A percentile compares a stretch with the other conserved stretches of the same genome.
Evolutionary conservation across 2,888 invertebrate species (phyloP).

Genomic region (Spisula subtruncata): DNA sequence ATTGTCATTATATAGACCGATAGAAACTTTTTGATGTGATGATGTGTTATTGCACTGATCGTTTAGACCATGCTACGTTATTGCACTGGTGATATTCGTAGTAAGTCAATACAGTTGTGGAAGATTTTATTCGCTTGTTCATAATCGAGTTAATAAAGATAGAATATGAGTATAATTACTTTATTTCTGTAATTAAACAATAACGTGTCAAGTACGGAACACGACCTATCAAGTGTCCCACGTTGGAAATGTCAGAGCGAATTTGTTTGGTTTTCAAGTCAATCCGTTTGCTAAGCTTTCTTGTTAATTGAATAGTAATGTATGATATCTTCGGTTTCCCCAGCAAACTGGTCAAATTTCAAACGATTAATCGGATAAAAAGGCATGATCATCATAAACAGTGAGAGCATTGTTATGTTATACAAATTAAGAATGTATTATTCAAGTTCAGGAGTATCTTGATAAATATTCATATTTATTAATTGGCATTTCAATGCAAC

Average conservation of each 20-base stretch:
- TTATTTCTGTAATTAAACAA: no score
- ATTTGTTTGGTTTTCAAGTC: no score
- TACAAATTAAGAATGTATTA: no score
- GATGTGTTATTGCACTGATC: no score
- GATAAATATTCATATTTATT: background rate
- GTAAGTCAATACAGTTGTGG: background rate
- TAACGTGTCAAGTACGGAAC: no score
- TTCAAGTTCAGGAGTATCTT: background rate
- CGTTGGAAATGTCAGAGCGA: no score
- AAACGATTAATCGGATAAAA: constrained; percentile 12
- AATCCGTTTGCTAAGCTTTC: no score
- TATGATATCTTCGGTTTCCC: background rate
- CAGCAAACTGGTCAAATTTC: constrained; percentile 4
- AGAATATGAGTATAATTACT: no score
- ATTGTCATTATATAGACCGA: background rate
- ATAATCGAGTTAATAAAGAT: no score
- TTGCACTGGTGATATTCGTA: background rate
- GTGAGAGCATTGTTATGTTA: background rate
- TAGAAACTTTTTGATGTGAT: no score
- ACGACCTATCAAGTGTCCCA: no score
- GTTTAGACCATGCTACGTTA: no score
- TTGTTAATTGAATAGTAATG: constrained; percentile 6
- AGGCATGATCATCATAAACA: background rate
- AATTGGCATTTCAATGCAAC: background rate
- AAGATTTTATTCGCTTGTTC: background rate